A percentile compares a stretch with the other conserved stretches of the same genome.
phyloP scores from a whole-genome alignment of 1,140 invertebrate genomes.

The Babylonia areolata region DNA sequence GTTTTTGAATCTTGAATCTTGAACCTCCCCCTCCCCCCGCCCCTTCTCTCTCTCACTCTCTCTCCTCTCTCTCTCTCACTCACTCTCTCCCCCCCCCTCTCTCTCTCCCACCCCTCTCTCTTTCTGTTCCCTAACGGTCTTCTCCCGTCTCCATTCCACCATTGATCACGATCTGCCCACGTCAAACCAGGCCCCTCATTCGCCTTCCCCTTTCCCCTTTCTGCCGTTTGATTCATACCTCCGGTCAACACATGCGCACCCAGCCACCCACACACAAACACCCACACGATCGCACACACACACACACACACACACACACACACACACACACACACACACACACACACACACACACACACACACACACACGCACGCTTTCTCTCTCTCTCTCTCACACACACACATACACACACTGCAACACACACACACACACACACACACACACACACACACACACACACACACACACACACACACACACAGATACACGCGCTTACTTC shows the following conservation, averaged over 20 bases:
- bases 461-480: background rate
- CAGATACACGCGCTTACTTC: background rate
- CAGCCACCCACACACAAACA: background rate
- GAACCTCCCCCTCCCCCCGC: no score
- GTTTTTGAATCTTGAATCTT: no score
- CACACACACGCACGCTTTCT: background rate
- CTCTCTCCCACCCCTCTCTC: background rate
- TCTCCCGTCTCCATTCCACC: no score
- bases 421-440: background rate
- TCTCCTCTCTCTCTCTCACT: background rate
- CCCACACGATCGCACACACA: background rate
- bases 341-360: background rate
- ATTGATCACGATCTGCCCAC: no score
- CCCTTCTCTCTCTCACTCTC: background rate
- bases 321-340: conserved; percentile 6
- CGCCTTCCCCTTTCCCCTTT: background rate
- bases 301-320: background rate
- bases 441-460: background rate
- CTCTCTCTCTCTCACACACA: background rate
- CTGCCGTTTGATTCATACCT: background rate
- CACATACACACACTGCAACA: background rate
- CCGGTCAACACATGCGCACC: background rate
- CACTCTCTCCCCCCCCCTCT: background rate
- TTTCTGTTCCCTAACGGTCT: background rate
- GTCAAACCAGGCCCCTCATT: background rate